A percentile compares a stretch with the other conserved stretches of the same genome.
Conservation (phyloP, 1,140 invertebrate species). For the Pseudobourletiella spinata region DNA sequence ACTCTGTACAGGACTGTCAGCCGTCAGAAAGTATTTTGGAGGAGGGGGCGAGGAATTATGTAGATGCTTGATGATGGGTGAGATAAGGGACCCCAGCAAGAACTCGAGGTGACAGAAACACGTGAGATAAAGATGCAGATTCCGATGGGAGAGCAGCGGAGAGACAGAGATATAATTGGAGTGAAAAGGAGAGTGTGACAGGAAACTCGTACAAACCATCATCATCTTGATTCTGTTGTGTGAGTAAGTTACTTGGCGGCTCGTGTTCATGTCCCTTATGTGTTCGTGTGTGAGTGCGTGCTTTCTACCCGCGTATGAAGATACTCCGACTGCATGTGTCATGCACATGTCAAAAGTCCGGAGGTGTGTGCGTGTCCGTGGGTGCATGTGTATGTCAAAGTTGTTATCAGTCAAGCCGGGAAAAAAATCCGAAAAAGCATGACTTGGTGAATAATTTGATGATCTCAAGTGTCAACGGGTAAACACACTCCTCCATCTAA, state of each 20-base stretch:
- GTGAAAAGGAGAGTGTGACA: background rate
- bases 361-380: conserved; percentile 18
- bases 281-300: too few relatives aligned
- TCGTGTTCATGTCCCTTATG: background rate
- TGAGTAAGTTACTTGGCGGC: background rate
- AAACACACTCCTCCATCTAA: too few relatives aligned
- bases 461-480: conserved; percentile 2
- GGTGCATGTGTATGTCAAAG: background rate
- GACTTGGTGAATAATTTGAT: conserved; percentile 4
- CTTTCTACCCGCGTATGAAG: background rate
- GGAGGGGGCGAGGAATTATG: background rate
- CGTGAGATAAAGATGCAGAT: conserved; percentile 9
- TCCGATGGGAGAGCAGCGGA: background rate
- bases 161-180: conserved; percentile 4
- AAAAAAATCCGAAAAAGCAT: background rate
- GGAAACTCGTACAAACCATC: too few relatives aligned
- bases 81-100: conserved; percentile 1
- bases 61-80: background rate
- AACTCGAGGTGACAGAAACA: conserved; percentile 6
- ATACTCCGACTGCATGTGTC: conserved; percentile 20
- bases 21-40: background rate
- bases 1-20: too few relatives aligned
- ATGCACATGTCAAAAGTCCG: conserved; percentile 21
- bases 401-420: conserved; percentile 7
- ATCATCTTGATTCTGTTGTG: too few relatives aligned